These are phyloP conservation scores for Spermophilus dauricus DNA, from an alignment of 2,113 vertebrate species.

Conservation along the genomic window DNA sequence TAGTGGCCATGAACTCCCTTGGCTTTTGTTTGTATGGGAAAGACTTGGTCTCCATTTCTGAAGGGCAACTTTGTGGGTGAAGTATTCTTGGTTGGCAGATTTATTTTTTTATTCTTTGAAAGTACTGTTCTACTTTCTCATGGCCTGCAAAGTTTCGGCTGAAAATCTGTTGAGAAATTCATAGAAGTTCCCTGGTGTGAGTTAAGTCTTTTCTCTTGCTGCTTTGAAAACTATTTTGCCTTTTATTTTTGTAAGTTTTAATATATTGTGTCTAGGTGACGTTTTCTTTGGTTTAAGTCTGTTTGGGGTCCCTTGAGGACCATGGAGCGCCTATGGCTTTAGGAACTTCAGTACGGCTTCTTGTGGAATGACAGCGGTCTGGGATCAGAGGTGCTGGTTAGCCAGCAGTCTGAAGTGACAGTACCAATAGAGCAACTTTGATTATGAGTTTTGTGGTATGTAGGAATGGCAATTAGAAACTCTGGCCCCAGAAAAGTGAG, in stretches of 20 bases:
- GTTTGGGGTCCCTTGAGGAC: neutral
- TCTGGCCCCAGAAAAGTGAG: no score
- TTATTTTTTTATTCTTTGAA: neutral
- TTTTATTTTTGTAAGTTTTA: neutral
- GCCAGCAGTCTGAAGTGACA: neutral
- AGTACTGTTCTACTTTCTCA: neutral
- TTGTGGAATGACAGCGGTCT: neutral
- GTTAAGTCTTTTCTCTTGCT: neutral
- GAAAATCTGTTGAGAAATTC: neutral
- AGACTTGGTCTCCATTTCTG: neutral
- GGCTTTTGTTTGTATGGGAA: neutral
- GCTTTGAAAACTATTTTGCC: neutral
- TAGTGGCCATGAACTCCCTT: neutral
- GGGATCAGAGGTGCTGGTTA: neutral
- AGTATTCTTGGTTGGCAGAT: neutral
- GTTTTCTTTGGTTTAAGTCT: neutral
- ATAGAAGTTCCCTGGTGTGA: neutral
- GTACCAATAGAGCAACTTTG: rapidly evolving
- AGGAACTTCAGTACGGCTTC: rapidly evolving
- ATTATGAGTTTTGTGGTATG: rapidly evolving
- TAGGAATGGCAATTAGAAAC: no score
- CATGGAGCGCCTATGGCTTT: neutral
- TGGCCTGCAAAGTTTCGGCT: neutral
- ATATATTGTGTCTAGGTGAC: neutral
- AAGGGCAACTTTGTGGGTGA: neutral